Evolutionary conservation across 35 echinoderm and acorn worm genomes (phyloP).

Genomic region (Nesometra sesokonis): DNA sequence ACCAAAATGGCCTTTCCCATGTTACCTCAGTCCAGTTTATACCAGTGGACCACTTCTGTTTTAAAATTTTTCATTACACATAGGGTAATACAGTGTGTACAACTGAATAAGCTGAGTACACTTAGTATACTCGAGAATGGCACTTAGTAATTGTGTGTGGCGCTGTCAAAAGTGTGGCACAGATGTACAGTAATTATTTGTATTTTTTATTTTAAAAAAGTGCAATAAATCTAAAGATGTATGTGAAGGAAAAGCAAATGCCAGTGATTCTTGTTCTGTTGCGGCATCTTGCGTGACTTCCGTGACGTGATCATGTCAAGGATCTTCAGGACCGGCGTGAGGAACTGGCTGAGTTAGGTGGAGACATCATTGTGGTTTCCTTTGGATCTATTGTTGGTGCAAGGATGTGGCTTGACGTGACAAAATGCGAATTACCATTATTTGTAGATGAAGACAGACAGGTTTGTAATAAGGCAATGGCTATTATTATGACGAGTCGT

Average conservation of each 20-base stretch:
- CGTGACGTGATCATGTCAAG: conserved; percentile 65
- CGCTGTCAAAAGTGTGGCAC: too few species aligned
- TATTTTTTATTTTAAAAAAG: neutral
- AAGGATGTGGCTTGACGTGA: conserved; percentile 39
- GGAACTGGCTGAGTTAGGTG: conserved; percentile 27
- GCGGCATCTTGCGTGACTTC: conserved; percentile 84
- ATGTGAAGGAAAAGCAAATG: conserved; percentile 12
- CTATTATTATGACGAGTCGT: too few species aligned
- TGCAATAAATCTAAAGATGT: neutral
- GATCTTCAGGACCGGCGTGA: conserved; percentile 18
- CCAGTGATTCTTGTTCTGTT: conserved; percentile 34
- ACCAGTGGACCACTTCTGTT: too few species aligned
- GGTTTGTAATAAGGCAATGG: conserved; percentile 30
- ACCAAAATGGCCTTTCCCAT: too few species aligned
- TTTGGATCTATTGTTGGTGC: conserved; percentile 67
- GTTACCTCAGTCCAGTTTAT: too few species aligned
- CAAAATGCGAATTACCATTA: conserved; percentile 58
- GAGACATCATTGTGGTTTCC: conserved; percentile 47
- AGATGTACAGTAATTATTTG: too few species aligned
- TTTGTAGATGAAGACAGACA: conserved; percentile 56
- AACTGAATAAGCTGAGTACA: too few species aligned
- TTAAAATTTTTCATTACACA: too few species aligned
- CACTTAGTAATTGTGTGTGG: too few species aligned
- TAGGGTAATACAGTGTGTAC: too few species aligned
- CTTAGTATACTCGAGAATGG: too few species aligned